Evolutionary conservation across 2,888 invertebrate genomes (phyloP), one percentile per base, ranked within the genome.

Genomic region (Drosophila antonietae): DNA sequence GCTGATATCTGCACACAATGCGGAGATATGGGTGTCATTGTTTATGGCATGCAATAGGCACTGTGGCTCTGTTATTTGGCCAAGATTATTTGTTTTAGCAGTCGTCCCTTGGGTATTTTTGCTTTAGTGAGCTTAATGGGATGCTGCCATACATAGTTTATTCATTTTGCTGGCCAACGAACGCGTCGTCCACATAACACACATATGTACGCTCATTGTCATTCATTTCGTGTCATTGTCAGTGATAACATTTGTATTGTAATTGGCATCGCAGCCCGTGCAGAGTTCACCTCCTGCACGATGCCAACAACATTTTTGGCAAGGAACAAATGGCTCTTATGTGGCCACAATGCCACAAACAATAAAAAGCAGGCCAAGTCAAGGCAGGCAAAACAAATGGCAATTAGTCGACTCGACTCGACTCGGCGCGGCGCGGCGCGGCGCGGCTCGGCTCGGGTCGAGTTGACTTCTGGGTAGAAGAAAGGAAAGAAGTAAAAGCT

Each of bases 401-500:
- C 84, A 81, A 80, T 81, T 85, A 83, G 83, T 78, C 61, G 81
- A 46, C 60, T 39, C 51, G 53, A 47, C 49, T 51, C 14, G 23
- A 31, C 12, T 28, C 55, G 35, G 37, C 12, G 28, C 39, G 28
- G 35, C 6, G 55, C 8, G 31, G 14, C 33, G 0, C 49, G 53
- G 51, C 41, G 43, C 10, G 20, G 37, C 12, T 28, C 55, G 35
- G 35, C 2, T 41, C 8, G 46, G 5, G 35, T 18, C n/a, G 23
- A 18, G 35, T 31, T 47, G 52, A 52, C 23, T 58, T 31, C 14
- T 56, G 59, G 28, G 60, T 15, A 6, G 23, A 31, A 55, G 20
- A 18, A 20, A 8, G 23, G 10, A 10, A 10, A n/a, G 35, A 57
- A 44, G 61, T 51, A 62, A 81, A 83, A 85, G 80, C 83, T 71